phyloP scores from a whole-genome alignment of 2,888 invertebrate genomes.

The Acleris holmiana region DNA sequence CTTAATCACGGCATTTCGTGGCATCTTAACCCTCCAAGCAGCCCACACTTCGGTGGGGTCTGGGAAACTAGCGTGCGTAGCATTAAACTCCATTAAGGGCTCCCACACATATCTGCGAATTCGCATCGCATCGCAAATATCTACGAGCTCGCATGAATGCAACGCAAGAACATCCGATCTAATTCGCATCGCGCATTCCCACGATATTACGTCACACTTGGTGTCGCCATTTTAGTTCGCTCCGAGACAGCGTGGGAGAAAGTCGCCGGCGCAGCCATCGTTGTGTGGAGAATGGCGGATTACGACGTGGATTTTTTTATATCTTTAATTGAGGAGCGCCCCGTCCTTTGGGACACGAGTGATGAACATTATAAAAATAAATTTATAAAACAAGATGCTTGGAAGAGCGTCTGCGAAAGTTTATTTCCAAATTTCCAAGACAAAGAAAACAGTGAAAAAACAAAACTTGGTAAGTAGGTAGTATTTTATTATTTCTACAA shows the following conservation, averaged over 20 bases:
- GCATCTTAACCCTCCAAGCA: too few species aligned
- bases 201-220: constrained; percentile 43
- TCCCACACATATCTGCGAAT: constrained; percentile 38
- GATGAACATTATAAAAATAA: constrained; percentile 37
- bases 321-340: constrained; percentile 37
- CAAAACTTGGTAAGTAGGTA: constrained; percentile 38
- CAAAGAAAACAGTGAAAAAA: constrained; percentile 35
- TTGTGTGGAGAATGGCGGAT: constrained; percentile 39
- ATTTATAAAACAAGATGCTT: too few species aligned
- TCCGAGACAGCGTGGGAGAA: constrained; percentile 42
- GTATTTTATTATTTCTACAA: constrained; percentile 3
- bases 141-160: constrained; percentile 41
- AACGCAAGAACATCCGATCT: constrained; percentile 43
- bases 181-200: constrained; percentile 44
- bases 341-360: constrained; percentile 38
- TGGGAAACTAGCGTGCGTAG: too few species aligned
- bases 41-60: too few species aligned
- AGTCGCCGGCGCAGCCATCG: too few species aligned
- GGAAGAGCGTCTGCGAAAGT: constrained; percentile 38
- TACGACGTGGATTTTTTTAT: constrained; percentile 37
- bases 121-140: constrained; percentile 42
- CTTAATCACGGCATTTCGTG: too few species aligned
- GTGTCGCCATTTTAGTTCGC: constrained; percentile 43
- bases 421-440: constrained; percentile 35
- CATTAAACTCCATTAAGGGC: too few species aligned